Evolutionary conservation across 2,797 vertebrate genomes (phyloP), one percentile per base, ranked within the genome.

Genomic region (Myioborus melanocephalus): DNA sequence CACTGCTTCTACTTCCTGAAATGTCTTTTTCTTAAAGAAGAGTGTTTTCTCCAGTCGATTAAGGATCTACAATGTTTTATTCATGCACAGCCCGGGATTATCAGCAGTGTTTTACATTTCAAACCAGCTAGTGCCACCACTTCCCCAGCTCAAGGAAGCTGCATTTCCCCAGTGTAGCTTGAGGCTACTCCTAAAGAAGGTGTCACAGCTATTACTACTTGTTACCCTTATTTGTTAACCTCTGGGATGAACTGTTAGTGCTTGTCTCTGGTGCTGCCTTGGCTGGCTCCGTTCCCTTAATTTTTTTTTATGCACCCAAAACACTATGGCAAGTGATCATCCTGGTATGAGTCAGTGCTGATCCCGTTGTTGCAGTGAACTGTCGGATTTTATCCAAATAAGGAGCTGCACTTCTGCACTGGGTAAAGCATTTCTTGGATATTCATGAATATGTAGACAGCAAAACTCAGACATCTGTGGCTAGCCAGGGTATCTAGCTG

Each of bases 351-450:
- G 81, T 96, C 95, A 96, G 87, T 82, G 63, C 76, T 91, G 91
- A 89, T 70, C 70, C 86, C 71, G 53, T 71, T 43, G 71, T 82
- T 79, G 60, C 79, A 91, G 61, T 14, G 70, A 94, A 86, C 73
- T 64, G 80, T 87, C 90, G 50, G 90, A 90, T 94, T 94, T 96
- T 95, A 84, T 68, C 96, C 95, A 95, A 95, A 91, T 94, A 94
- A 93, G 94, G 95, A 94, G 63, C 93, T 90, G 52, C 30, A 17
- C 55, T 83, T 92, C 44, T 0, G 79, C 72, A 34, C 82, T 13
- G 87, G 32, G 37, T 63, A 46, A 43, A 88, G 49, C 50, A 64
- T 79, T 94, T 95, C 84, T 86, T 87, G 76, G 81, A 44, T 71
- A 9, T 81, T 55, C 18, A 14, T 10, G 66, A 87, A 12, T n/a